phyloP scores from a whole-genome alignment of 1,140 invertebrate genomes.

The Tetragnatha versicolor region DNA sequence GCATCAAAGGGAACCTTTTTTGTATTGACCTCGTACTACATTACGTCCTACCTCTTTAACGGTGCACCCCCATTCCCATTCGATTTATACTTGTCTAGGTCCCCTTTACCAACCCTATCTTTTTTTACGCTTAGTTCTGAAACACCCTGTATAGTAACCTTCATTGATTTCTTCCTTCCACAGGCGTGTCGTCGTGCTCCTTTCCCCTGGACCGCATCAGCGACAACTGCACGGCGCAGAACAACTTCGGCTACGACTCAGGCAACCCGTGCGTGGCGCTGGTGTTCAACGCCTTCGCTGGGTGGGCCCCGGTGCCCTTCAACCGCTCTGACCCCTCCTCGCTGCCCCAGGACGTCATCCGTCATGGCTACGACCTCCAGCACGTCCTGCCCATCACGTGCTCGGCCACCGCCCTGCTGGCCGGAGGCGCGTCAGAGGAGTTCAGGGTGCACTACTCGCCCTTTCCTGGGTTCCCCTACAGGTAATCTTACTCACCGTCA shows the following conservation, averaged over 20 bases:
- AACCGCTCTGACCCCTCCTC: conserved; percentile 6
- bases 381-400: conserved; percentile 22
- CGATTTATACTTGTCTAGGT: not conserved
- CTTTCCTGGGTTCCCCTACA: conserved; percentile 35
- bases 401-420: not conserved
- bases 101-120: not conserved
- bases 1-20: too few relatives aligned
- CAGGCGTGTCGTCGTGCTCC: conserved; percentile 31
- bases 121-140: not conserved
- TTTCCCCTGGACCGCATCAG: conserved; percentile 48
- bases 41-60: too few relatives aligned
- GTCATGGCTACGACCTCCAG: not conserved
- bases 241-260: conserved; percentile 45
- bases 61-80: too few relatives aligned
- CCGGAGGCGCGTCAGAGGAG: not conserved
- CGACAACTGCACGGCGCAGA: conserved; percentile 35
- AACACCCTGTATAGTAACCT: not conserved
- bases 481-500: too few relatives aligned
- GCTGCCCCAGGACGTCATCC: not conserved
- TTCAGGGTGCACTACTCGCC: conserved; percentile 39
- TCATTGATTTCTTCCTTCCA: not conserved
- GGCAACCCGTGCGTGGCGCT: conserved; percentile 47
- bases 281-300: conserved; percentile 28
- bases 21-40: too few relatives aligned
- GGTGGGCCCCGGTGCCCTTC: conserved; percentile 33